Percentiles rank a stretch among this genome's conserved stretches.
Conservation (phyloP, 2,888 invertebrate genomes). For the Thera obeliscata region DNA sequence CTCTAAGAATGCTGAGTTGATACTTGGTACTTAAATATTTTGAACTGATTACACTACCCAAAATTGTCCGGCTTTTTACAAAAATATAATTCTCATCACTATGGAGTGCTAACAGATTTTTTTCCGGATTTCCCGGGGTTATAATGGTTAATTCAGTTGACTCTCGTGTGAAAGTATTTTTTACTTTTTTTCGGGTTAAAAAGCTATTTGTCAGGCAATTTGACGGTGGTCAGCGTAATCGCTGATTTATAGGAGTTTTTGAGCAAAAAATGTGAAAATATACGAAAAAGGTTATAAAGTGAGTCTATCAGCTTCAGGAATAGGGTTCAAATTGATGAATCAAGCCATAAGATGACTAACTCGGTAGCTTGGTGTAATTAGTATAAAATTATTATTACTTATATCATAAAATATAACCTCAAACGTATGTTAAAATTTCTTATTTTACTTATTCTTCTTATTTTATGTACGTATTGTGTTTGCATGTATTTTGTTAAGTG, state of each 20-base stretch:
- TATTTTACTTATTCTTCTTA: too few species aligned
- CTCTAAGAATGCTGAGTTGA: too few species aligned
- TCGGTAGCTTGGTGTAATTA: too few species aligned
- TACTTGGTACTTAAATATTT: too few species aligned
- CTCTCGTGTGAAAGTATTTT: conserved; percentile 49
- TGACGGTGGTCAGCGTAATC: conserved; percentile 39
- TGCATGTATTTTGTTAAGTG: too few species aligned
- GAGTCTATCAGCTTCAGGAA: background rate
- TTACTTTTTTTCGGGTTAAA: conserved; percentile 47
- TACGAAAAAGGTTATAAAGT: background rate
- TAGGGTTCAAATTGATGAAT: background rate
- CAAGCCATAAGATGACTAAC: too few species aligned
- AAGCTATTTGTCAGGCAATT: conserved; percentile 49
- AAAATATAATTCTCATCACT: conserved; percentile 11
- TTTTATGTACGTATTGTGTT: too few species aligned
- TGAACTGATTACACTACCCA: background rate
- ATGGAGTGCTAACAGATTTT: conserved; percentile 68
- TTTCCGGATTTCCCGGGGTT: conserved; percentile 57
- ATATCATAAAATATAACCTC: too few species aligned
- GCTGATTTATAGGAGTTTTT: conserved; percentile 25
- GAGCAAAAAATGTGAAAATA: background rate
- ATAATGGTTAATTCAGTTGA: conserved; percentile 50
- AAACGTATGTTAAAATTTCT: too few species aligned
- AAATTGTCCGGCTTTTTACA: background rate
- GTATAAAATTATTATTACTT: too few species aligned